phyloP scores from a whole-genome alignment of 2,888 invertebrate genomes.

The Osmoderma eremita region DNA sequence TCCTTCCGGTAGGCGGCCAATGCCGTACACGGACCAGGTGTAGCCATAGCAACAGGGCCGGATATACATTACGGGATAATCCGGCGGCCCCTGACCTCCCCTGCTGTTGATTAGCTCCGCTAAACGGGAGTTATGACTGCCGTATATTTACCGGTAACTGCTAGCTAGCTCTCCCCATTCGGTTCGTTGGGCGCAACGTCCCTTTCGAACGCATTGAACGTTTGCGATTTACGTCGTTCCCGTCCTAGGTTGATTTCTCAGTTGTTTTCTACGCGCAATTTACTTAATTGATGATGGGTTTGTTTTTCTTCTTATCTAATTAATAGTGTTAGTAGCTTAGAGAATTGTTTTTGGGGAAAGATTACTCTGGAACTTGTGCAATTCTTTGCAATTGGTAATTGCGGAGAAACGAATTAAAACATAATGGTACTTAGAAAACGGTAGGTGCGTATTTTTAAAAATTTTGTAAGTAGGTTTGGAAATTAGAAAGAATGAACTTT shows the following conservation, averaged over 20 bases:
- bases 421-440: too few species aligned
- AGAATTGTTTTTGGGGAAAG: too few species aligned
- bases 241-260: constrained; percentile 1
- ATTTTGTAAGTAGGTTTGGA: too few species aligned
- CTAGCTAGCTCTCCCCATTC: constrained; percentile 16
- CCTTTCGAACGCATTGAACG: constrained; percentile 26
- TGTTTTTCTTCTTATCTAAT: constrained; percentile 24
- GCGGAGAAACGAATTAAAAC: too few species aligned
- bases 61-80: constrained; percentile 49
- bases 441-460: too few species aligned
- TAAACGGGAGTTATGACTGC: constrained; percentile 44
- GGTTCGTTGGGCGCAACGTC: constrained; percentile 3
- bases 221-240: constrained; percentile 15
- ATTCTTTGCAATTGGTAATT: too few species aligned
- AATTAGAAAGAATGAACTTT: too few species aligned
- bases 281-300: constrained; percentile 23
- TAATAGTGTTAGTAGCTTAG: neutral
- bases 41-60: constrained; percentile 58
- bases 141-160: constrained; percentile 41
- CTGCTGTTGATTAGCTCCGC: constrained; percentile 39
- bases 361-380: too few species aligned
- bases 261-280: constrained; percentile 26
- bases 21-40: constrained; percentile 53
- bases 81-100: constrained; percentile 41
- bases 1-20: constrained; percentile 61